Base-by-base conservation (phyloP, 2,888 invertebrate genomes). In the Rotaria magnacalcarata region DNA sequence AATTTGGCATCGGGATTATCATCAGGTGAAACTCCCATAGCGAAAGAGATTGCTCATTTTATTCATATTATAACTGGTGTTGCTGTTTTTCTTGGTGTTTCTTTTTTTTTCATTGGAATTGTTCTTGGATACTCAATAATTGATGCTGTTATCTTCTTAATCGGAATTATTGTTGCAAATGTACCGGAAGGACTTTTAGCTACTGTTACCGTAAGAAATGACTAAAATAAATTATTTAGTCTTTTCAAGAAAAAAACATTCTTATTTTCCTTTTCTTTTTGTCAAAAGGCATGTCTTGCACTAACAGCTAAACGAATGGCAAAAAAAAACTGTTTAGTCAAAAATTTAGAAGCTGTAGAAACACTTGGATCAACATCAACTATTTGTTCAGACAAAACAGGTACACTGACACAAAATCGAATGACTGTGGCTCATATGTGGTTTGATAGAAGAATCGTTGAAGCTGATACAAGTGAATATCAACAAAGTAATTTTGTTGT, bases 381-480 rank as follows among this genome's bases (percentile, higher is more conserved):
- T 89, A 99, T 99, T 92, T 99, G 99, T 93, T 98, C 98, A n/a
- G 98, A 98, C 92, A 98, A 98, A 93, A 98, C 97, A 88, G 98
- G 98, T 88, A 99, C 97, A 21, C 93, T 97, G 87, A 99, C 98
- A 43, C 98, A 99, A 92, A 99, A 99, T 93, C 93, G 97, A 90
- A 98, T 98, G 98, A 98, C 98, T 52, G 97, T 98, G 87, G 97
- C 97, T 88, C 98, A 98, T 92, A 97, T 97, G 96, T 97, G 97
- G 94, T 97, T 96, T 91, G 97, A 98, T 91, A 96, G 97, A 92
- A 95, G 96, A 92, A 98, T 99, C 92, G 96, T 97, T 90, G 98
- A 98, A 92, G 97, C 97, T 88, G 98, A 99, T 91, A 98, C 98
- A 88, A 97, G 97, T 89, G 98, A 99, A 92, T 96, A 97, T 93